Evolutionary conservation across 2,888 invertebrate genomes (phyloP), one percentile per base, ranked within the genome.

Genomic region (Prosapia bicincta): DNA sequence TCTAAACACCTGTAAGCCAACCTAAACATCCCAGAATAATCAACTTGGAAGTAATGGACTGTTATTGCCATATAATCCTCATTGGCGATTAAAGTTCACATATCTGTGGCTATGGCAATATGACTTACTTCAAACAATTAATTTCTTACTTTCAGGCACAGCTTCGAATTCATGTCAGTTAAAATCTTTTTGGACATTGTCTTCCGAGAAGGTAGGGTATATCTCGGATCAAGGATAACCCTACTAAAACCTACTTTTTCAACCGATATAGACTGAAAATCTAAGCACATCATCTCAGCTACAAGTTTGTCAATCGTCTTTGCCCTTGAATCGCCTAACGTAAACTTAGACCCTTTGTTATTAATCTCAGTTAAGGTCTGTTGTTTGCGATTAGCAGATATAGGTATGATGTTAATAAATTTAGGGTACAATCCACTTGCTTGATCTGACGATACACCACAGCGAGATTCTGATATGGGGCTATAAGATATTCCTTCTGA

Each of bases 11-110:
- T 72, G 28, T 72, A 66, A 10, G 69, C 30, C 71, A 26, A 7
- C 25, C 54, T 71, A 15, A 54, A 23, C 9, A 15, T 65, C 2
- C 25, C 3, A n/a, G 9, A 23, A 23, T 3, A n/a, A 10, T 28
- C 13, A n/a, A 66, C 26, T n/a, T 30, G 38, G 23, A 66, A n/a
- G n/a, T n/a, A 72, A 13, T 72, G 66, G 28, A 32, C 72, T 7
- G 72, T 66, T 13, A 72, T 30, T 20, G 72, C 72, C 66, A 72
- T 66, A 23, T 66, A 72, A 26, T 72, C 72, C 20, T n/a, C 72
- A 10, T 72, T 26, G 26, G 72, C 28, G n/a, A 72, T 66, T 9
- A 23, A 30, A 0, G 72, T 72, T 66, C 72, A 72, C 72, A 72
- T 72, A 26, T 72, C 66, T 1, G 72, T 72, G 1, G 66, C 66